Percentiles rank a stretch among this genome's conserved stretches.
These are phyloP conservation scores for Enteromius fasciolatus DNA, from an alignment of 2,797 vertebrate genomes.

Conservation along the genomic window DNA sequence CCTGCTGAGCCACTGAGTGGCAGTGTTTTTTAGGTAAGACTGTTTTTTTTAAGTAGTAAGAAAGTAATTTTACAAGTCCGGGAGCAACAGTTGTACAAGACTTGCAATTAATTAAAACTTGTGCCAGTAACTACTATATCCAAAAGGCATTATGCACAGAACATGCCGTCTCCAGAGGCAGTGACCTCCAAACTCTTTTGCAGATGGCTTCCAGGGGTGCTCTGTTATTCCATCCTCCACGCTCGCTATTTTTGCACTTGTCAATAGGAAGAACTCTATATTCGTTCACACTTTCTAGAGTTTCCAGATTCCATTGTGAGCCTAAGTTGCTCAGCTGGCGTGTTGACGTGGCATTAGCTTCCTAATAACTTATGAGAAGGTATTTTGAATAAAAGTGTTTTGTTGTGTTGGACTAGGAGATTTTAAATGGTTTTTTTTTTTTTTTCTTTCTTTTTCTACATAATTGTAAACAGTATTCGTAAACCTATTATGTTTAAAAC, in stretches of 20 bases:
- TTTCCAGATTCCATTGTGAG: conserved; percentile 45
- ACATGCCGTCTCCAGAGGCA: conserved; percentile 1
- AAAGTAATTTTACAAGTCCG: conserved; percentile 64
- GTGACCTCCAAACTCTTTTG: conserved; percentile 21
- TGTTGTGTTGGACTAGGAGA: not conserved
- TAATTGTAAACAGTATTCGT: too few species aligned
- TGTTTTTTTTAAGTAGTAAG: conserved; percentile 55
- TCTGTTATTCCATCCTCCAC: conserved; percentile 18
- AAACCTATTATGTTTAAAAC: not conserved
- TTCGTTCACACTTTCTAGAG: conserved; percentile 52
- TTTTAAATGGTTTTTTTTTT: not conserved
- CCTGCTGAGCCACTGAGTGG: conserved; percentile 62
- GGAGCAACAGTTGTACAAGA: conserved; percentile 56
- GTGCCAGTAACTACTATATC: conserved; percentile 59
- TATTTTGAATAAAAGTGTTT: not conserved
- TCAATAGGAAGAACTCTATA: conserved; percentile 28
- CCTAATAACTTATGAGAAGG: not conserved
- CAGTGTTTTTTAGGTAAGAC: conserved; percentile 56
- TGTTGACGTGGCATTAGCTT: conserved; percentile 17
- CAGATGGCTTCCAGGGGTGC: conserved; percentile 17
- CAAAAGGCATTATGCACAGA: conserved; percentile 55
- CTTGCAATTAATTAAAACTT: conserved; percentile 50
- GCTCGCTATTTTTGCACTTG: conserved; percentile 49
- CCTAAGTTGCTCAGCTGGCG: conserved; percentile 12
- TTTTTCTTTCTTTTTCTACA: too few species aligned